phyloP scores from a whole-genome alignment of 2,888 invertebrate genomes.

The Dasysyrphus albostriatus region DNA sequence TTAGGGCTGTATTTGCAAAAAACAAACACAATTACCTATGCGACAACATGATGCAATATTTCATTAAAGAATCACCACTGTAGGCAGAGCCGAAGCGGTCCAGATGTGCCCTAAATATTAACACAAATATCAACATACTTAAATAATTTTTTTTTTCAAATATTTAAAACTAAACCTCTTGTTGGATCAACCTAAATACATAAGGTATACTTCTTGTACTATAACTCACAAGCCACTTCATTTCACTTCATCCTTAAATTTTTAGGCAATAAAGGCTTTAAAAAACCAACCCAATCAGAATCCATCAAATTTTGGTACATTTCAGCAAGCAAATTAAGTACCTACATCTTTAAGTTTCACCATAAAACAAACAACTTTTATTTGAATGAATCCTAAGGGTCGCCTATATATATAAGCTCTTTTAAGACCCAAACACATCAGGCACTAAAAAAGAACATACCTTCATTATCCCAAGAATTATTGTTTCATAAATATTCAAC shows the following conservation, averaged over 20 bases:
- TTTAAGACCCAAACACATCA: not conserved
- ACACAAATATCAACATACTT: no score
- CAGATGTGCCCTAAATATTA: no score
- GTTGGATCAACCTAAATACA: no score
- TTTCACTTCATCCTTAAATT: not conserved
- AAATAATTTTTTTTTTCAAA: no score
- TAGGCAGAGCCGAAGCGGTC: no score
- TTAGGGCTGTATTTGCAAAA: no score
- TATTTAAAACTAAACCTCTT: no score
- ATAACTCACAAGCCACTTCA: not conserved
- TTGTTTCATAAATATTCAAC: slow-evolving; percentile 48
- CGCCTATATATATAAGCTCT: not conserved
- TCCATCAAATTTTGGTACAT: not conserved
- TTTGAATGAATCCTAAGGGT: slow-evolving; percentile 1
- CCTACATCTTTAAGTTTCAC: not conserved
- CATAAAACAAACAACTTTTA: slow-evolving; percentile 15
- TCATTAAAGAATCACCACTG: no score
- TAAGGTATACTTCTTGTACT: no score
- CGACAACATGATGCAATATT: no score
- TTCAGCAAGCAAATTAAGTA: not conserved
- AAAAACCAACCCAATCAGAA: not conserved
- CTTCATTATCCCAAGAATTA: slow-evolving; percentile 30
- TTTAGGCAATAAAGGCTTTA: not conserved
- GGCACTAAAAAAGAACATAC: slow-evolving; percentile 7
- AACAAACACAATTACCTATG: no score